Conservation (phyloP, 2,888 invertebrate genomes). For the Muscina levida region DNA sequence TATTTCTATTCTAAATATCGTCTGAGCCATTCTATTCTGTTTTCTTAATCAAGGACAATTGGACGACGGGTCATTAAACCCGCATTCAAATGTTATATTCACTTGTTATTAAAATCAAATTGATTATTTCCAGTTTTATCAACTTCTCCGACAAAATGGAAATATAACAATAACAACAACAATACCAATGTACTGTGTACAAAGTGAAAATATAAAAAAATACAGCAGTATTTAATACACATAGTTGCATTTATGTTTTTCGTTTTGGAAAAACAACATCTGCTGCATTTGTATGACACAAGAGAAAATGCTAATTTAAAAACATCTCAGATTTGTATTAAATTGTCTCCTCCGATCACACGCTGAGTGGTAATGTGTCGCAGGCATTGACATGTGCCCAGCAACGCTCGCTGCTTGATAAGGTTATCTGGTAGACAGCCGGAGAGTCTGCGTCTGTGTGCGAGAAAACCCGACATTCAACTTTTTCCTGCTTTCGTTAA, state of each 20-base stretch:
- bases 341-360: not conserved
- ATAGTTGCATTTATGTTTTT: conserved; percentile 6
- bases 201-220: no score
- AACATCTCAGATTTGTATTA: conserved; percentile 12
- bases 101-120: conserved; percentile 1
- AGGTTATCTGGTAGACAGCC: conserved; percentile 49
- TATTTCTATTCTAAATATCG: not conserved
- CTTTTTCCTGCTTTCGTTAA: conserved; percentile 59
- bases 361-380: no score
- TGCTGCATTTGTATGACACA: conserved; percentile 9
- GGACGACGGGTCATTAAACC: conserved; percentile 9
- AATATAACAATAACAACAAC: no score
- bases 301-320: conserved; percentile 4
- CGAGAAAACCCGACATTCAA: conserved; percentile 59
- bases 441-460: not conserved
- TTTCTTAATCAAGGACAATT: conserved; percentile 5
- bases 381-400: conserved; percentile 15
- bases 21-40: not conserved
- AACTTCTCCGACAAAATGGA: not conserved
- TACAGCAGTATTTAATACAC: not conserved
- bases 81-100: not conserved
- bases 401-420: conserved; percentile 52
- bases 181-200: no score
- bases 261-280: conserved; percentile 2
- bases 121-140: conserved; percentile 16